Base-by-base conservation (phyloP, 2,113 vertebrate genomes). In the Podilymbus podiceps region DNA sequence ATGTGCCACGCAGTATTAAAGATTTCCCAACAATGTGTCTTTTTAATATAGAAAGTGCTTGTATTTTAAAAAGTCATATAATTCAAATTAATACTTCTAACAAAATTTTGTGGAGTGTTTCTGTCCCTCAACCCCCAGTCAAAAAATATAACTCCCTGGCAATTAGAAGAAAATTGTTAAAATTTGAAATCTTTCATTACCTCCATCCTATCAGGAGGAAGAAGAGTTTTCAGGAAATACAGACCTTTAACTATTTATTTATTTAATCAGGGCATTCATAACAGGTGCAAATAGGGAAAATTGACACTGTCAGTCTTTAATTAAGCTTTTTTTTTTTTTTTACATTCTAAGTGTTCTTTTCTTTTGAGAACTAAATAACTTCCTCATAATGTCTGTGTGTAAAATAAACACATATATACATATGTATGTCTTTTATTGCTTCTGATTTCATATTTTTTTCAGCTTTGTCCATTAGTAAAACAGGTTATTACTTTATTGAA, bases 81-180 rank as follows among this genome's bases (percentile, higher is more conserved):
- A 77, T 31, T 86, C 5, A 69, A 62, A 66, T 58, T 42, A 62
- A 74, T 18, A 11, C 13, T 42, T 30, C 1, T 3, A 12, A 38
- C 10, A 59, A 42, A 46, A 44, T 15, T 44, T 76, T 44, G 14
- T 42, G 8, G 19, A 74, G 3, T 3, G 2, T 42, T 72, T 30
- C 5, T 9, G 3, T 69, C 15, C 10, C 6, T 46, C 9, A 72
- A 35, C 4, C 5, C 1, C 31, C 14, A 81, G 4, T n/a, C 6
- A 68, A 83, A 92, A 75, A 24, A 17, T 58, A 66, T 47, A n/a
- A 67, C 3, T 38, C 12, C 20, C 12, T 63, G 46, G 2, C 2
- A 64, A 50, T 20, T 79, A 63, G n/a, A 35, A 15, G 19, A 75
- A 78, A 90, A 66, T 1, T 21, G 24, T 60, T 33, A 47, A 56